phyloP scores from a whole-genome alignment of 2,888 invertebrate genomes.

The Acanthosepion pharaonis region DNA sequence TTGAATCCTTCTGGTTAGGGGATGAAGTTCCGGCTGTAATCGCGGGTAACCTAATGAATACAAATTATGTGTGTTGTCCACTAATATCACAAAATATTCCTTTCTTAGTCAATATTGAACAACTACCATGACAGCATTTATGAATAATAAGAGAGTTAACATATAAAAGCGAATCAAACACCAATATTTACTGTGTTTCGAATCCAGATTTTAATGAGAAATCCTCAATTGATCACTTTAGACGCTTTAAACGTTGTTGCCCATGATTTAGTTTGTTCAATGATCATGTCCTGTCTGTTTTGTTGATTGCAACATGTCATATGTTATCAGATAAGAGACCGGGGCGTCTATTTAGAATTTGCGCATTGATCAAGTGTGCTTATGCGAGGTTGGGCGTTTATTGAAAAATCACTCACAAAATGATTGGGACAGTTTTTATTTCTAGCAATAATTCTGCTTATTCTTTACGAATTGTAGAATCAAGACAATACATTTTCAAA shows the following conservation, averaged over 20 bases:
- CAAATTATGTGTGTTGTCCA: not conserved
- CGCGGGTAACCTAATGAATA: not conserved
- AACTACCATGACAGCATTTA: not conserved
- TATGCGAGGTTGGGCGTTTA: too few relatives aligned
- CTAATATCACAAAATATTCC: not conserved
- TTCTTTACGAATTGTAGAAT: too few relatives aligned
- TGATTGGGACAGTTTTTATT: too few relatives aligned
- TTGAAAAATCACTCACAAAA: too few relatives aligned
- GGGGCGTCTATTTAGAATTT: too few relatives aligned
- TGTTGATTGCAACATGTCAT: too few relatives aligned
- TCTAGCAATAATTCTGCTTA: too few relatives aligned
- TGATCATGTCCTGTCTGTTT: not conserved
- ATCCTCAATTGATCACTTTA: not conserved
- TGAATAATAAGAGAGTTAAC: not conserved
- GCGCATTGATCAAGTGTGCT: too few relatives aligned
- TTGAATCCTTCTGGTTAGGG: too few relatives aligned
- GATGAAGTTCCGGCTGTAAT: not conserved
- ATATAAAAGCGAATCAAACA: not conserved
- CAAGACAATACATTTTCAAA: too few relatives aligned
- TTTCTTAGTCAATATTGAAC: not conserved
- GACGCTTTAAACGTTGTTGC: not conserved
- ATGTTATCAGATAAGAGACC: too few relatives aligned
- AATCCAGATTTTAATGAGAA: not conserved
- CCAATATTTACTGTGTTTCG: not conserved
- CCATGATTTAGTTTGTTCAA: not conserved